Base-by-base conservation (phyloP, 2,888 invertebrate species). In the Chrysopilus asiliformis region DNA sequence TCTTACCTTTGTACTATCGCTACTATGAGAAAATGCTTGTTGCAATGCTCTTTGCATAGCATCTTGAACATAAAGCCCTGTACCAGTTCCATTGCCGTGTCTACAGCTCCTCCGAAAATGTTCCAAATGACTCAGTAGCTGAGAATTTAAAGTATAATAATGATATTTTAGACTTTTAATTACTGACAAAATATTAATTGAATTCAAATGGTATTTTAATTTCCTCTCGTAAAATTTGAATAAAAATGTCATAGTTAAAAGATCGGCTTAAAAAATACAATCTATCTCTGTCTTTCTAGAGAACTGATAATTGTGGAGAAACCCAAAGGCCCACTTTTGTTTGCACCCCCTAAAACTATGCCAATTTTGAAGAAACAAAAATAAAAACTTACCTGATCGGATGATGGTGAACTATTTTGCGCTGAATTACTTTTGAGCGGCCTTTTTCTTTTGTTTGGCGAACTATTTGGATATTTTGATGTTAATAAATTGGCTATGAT, bases 101-200 rank as follows among this genome's bases (percentile, higher is more conserved):
- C 64, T 57, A 40, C 83, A 82, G 54, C 77, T 76, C 47, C 78
- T 67, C 55, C 91, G 70, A 67, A 93, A 74, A 64, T 85, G 82
- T 60, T 95, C 94, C 54, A 97, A 71, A 66, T 97, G 95, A 40
- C 82, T 80, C 50, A 97, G 69, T 45, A 94, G 84, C 69, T 81
- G 61, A 29, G 50, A 49, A 47, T 29, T 47, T 47, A 34, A 44
- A 49, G 32, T 42, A 34, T 36, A 43, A n/a, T n/a, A n/a, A n/a
- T n/a, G n/a, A 39, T 44, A 39, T 31, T 30, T 42, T 36, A 17
- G 17, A 24, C 7, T 27, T 20, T 28, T 9, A 18, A 1, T 29
- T 9, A n/a, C n/a, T n/a, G n/a, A n/a, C n/a, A n/a, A n/a, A n/a
- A n/a, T n/a, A n/a, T n/a, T n/a, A n/a, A n/a, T n/a, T n/a, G n/a